phyloP scores from a whole-genome alignment of 2,797 vertebrate species.

The Gadopsis bispinosus region DNA sequence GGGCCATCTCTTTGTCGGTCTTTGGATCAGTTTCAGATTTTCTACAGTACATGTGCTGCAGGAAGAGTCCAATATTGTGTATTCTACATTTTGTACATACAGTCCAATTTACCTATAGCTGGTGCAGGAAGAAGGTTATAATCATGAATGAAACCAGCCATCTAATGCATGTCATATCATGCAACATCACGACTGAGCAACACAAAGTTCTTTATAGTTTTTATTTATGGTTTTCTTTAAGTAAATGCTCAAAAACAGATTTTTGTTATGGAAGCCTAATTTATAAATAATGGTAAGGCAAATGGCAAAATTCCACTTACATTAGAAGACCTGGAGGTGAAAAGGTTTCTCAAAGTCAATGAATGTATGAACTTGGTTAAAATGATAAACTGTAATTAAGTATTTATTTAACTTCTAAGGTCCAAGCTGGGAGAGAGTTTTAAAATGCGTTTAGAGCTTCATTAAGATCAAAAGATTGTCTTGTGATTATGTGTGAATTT shows the following conservation, averaged over 20 bases:
- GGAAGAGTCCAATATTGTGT: neutral
- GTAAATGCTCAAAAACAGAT: neutral
- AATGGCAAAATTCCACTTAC: neutral
- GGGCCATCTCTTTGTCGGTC: neutral
- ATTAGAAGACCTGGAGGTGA: neutral
- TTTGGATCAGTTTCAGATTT: neutral
- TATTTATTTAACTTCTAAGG: neutral
- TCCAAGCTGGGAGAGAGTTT: neutral
- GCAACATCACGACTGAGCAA: neutral
- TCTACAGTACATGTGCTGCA: neutral
- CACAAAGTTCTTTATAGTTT: neutral
- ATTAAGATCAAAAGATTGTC: neutral
- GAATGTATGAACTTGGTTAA: neutral
- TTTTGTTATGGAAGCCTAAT: neutral
- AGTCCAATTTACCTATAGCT: neutral
- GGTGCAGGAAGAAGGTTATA: neutral
- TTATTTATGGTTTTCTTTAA: neutral
- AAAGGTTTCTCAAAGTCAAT: neutral
- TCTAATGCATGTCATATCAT: neutral
- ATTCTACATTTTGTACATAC: neutral
- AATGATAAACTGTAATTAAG: neutral
- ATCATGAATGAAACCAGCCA: constrained; percentile 4
- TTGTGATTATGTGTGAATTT: constrained; percentile 17
- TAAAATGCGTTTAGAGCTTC: constrained; percentile 15
- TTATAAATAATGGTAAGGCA: neutral